Evolutionary conservation across 2,113 vertebrate genomes (phyloP).

Genomic region (Platanista minor): DNA sequence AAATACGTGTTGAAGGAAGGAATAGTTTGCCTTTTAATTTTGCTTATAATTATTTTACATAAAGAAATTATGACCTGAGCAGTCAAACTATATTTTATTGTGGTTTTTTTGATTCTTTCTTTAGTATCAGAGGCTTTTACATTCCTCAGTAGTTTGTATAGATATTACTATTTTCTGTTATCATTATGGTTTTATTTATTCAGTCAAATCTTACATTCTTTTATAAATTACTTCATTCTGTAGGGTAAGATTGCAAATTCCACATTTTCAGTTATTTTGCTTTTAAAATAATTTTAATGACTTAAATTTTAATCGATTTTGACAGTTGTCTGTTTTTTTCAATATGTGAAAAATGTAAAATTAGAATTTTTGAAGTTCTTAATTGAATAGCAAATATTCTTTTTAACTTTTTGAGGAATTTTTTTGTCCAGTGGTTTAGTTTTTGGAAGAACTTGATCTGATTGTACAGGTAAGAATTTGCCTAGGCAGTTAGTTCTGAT

Average conservation of each 20-base stretch:
- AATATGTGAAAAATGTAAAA: background rate
- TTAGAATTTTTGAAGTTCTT: background rate
- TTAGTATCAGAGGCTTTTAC: background rate
- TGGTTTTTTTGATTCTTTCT: background rate
- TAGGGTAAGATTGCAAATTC: background rate
- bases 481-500: background rate
- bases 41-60: background rate
- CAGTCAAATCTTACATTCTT: background rate
- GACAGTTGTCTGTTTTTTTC: background rate
- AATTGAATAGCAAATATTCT: background rate
- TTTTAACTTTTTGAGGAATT: background rate
- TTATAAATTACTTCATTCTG: background rate
- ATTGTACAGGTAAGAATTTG: background rate
- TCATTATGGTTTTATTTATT: background rate
- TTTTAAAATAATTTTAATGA: constrained; percentile 1
- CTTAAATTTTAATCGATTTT: background rate
- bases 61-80: background rate
- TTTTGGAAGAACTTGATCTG: background rate
- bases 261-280: background rate
- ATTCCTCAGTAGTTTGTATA: background rate
- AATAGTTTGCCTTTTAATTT: background rate
- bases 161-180: background rate
- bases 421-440: background rate
- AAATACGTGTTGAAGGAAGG: background rate
- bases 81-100: background rate